Conservation (phyloP, 2,888 invertebrate genomes). For the Scaptomyza polygonia region DNA sequence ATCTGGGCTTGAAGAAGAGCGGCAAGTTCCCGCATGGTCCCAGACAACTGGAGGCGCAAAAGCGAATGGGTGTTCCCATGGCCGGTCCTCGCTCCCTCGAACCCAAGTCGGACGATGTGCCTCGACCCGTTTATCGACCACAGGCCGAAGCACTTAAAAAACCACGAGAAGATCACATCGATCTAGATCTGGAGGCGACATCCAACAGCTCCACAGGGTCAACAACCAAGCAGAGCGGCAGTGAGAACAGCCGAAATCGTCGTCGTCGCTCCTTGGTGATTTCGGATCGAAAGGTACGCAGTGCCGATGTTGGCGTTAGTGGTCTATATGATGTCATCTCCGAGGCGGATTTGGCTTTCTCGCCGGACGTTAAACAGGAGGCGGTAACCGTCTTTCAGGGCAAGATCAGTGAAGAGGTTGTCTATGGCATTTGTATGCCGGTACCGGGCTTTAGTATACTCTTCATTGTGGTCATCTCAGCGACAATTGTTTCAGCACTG, state of each 20-base stretch:
- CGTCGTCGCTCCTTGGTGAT: slow-evolving; percentile 88
- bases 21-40: slow-evolving; percentile 91
- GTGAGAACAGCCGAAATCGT: slow-evolving; percentile 9
- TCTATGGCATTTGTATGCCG: slow-evolving; percentile 96
- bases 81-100: slow-evolving; percentile 86
- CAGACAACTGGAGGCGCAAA: slow-evolving; percentile 86
- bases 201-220: slow-evolving; percentile 32
- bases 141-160: slow-evolving; percentile 73
- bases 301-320: slow-evolving; percentile 94
- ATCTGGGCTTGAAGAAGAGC: slow-evolving; percentile 85
- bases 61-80: slow-evolving; percentile 86
- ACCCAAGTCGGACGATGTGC: slow-evolving; percentile 77
- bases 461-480: slow-evolving; percentile 93
- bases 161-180: slow-evolving; percentile 73
- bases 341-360: slow-evolving; percentile 95
- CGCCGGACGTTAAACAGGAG: slow-evolving; percentile 91
- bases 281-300: slow-evolving; percentile 90
- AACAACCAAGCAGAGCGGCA: slow-evolving; percentile 4
- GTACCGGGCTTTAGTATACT: slow-evolving; percentile 94
- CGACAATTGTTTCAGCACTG: slow-evolving; percentile 93
- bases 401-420: slow-evolving; percentile 93
- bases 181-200: slow-evolving; percentile 57
- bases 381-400: slow-evolving; percentile 95
- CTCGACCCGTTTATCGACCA: slow-evolving; percentile 80
- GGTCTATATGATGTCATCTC: slow-evolving; percentile 96